phyloP scores from a whole-genome alignment of 2,113 vertebrate genomes.

The Aplodontia rufa region DNA sequence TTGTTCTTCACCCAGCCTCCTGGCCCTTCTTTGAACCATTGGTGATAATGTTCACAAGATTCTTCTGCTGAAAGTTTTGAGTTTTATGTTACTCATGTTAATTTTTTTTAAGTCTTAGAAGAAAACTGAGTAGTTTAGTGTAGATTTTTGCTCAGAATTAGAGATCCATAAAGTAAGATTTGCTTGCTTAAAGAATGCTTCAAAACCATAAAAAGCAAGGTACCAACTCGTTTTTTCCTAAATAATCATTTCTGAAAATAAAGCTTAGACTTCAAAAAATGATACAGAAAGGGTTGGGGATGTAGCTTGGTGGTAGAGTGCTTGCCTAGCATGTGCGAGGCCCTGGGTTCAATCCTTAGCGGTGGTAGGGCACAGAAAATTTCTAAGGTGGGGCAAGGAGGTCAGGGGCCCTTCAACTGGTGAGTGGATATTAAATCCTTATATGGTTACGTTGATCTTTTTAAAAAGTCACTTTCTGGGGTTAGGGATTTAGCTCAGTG shows the following conservation, averaged over 20 bases:
- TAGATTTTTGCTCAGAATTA: background rate
- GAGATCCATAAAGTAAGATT: background rate
- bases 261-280: constrained; percentile 14
- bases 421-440: constrained; percentile 43
- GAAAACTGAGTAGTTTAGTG: background rate
- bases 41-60: background rate
- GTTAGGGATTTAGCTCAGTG: too few relatives aligned
- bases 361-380: background rate
- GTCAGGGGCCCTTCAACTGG: background rate
- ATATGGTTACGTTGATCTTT: background rate
- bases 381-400: background rate
- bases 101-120: background rate
- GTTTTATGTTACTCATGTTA: background rate
- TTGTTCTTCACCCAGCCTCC: background rate
- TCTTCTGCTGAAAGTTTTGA: background rate
- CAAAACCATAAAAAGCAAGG: background rate
- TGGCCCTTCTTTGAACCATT: background rate
- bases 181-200: background rate
- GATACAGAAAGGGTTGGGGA: background rate
- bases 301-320: too few relatives aligned
- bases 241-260: constrained; percentile 59
- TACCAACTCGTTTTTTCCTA: background rate
- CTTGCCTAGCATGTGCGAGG: too few relatives aligned
- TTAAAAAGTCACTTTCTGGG: constrained; percentile 30
- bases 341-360: too few relatives aligned